Base-by-base conservation (phyloP, 2,113 vertebrate genomes). In the Alethe castanea region DNA sequence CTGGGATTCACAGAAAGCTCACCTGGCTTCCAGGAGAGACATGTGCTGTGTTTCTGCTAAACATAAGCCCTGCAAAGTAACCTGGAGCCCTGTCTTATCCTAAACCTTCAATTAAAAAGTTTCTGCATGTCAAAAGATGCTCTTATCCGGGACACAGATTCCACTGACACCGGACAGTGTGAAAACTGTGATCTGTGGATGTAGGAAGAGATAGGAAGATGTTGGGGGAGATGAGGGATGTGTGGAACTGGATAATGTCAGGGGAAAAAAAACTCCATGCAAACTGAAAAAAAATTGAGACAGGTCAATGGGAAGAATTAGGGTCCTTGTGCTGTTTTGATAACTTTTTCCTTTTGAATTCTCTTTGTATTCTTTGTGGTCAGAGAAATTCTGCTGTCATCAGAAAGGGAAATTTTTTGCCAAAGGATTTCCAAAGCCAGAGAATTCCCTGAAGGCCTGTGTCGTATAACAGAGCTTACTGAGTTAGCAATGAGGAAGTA, bases 161-260 rank as follows among this genome's bases (percentile, higher is more conserved):
- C 9, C 38, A 24, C 4, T 3, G 18, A 16, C 24, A 4, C 0
- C 0, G 1, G 33, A 5, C 35, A 11, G 26, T 4, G 28, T 57
- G 57, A n/a, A 50, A 65, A 28, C 25, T 0, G 2, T 1, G 2
- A 13, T 53, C 29, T 22, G 15, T 17, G 33, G n/a, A 8, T 53
- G 5, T 6, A 25, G 19, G 6, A 40, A 40, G 52, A 6, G 33
- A 6, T 19, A 4, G 65, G 47, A 29, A 23, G 42, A 4, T 36
- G 9, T 8, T 83, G 56, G 35, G 15, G 24, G 48, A 61, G n/a
- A 8, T 29, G 42, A 50, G 42, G 42, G 9, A 19, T 50, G 20
- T 42, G 11, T 29, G 26, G n/a, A 47, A 15, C 11, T 40, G 25
- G 20, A 3, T n/a, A 19, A 61, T 16, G 6, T 33, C 18, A 19